phyloP scores from a whole-genome alignment of 2,113 vertebrate genomes.

The Dolichotis patagonum region DNA sequence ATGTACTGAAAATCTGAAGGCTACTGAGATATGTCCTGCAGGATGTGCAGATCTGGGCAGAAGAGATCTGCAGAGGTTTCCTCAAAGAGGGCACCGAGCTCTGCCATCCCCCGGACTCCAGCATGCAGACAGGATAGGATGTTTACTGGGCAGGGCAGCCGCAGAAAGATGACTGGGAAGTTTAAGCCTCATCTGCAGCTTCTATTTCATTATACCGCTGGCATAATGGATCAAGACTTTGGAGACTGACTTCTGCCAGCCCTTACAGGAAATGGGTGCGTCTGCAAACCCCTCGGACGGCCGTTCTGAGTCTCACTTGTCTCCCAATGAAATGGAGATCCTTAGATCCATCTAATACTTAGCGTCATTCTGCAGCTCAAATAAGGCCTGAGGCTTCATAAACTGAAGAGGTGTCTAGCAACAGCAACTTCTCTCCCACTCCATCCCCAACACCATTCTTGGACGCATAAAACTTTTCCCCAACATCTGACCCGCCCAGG shows the following conservation, averaged over 20 bases:
- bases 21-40: background rate
- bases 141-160: background rate
- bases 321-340: background rate
- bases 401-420: background rate
- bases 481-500: constrained; percentile 4
- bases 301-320: background rate
- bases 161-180: background rate
- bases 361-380: background rate
- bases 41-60: background rate
- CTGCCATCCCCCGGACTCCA: background rate
- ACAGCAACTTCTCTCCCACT: background rate
- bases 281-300: background rate
- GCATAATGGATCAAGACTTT: background rate
- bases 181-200: background rate
- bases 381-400: background rate
- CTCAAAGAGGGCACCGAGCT: background rate
- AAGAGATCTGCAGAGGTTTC: background rate
- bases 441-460: background rate
- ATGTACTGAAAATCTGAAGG: background rate
- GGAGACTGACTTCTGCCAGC: background rate
- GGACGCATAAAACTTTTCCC: constrained; percentile 62
- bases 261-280: background rate
- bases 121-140: background rate
- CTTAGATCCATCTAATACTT: background rate
- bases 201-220: background rate